Base-by-base conservation (phyloP, 2,113 vertebrate species). In the Motacilla tschutschensis region DNA sequence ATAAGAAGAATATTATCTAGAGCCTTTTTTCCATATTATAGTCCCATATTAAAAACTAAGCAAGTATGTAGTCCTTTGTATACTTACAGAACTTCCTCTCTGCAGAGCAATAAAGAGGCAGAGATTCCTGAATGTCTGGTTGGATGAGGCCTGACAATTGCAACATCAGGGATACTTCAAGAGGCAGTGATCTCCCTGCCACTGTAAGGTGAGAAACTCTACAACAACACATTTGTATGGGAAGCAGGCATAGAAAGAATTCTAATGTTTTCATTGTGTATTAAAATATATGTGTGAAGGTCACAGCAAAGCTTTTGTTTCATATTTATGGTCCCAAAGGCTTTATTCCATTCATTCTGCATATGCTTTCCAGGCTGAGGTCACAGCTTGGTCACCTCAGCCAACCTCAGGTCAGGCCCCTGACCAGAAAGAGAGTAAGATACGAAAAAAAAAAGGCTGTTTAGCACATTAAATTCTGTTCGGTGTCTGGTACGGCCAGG, bases 1-100 rank as follows among this genome's bases (percentile, higher is more conserved):
- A 81, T 71, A 81, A 79, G 44, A 69, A 53, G 73, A 92, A 89
- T 92, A 89, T 86, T 93, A 94, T 87, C 82, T 75, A 73, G 43
- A 88, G 43, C 19, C 17, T 60, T 83, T 88, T 91, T 91, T 60
- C 59, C 67, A 29, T 83, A 43, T 80, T 73, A 10, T 63, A 77
- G 55, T 74, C 55, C 64, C 58, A 54, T 64, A 33, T 79, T 81
- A 75, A 36, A 82, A 82, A 84, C 46, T 28, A 84, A 83, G 70
- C 20, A 46, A 55, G 8, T 74, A 14, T 36, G 36, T 44, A 46
- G 63, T 48, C 55, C 28, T 66, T 35, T 60, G 44, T 53, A 36
- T 54, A 35, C 35, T 82, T 57, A 83, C 9, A 60, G 59, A 74
- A 53, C 24, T 53, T 76, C 24, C 28, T 73, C 82, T 65, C 41